phyloP scores from a whole-genome alignment of 2,113 vertebrate genomes.

The Cricetomys ansorgei region DNA sequence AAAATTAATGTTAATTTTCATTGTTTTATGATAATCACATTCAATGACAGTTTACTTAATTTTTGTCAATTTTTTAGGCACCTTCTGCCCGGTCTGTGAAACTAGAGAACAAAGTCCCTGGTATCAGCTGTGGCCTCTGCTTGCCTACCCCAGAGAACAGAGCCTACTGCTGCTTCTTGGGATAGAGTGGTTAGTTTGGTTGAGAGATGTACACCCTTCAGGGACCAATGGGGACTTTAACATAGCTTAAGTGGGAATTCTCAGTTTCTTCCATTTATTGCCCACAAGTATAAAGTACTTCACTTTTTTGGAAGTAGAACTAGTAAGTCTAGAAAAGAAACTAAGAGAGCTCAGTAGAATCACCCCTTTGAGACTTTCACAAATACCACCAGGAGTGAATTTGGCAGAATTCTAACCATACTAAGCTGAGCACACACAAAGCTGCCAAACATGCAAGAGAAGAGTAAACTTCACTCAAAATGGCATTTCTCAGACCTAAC shows the following conservation, averaged over 20 bases:
- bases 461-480: not conserved
- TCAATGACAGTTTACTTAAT: not conserved
- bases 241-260: not conserved
- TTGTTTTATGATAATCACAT: not conserved
- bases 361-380: not conserved
- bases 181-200: fast-evolving
- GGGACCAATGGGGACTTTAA: not conserved
- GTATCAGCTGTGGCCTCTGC: not conserved
- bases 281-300: not conserved
- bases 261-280: not conserved
- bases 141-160: no score
- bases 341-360: not conserved
- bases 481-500: not conserved
- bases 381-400: not conserved
- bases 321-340: not conserved
- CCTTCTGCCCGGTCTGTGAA: no score
- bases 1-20: not conserved
- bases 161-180: not conserved
- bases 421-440: not conserved
- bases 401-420: fast-evolving
- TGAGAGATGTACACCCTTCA: not conserved
- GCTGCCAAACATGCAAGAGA: not conserved
- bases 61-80: not conserved
- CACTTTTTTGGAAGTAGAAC: not conserved
- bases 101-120: not conserved